phyloP scores from a whole-genome alignment of 2,797 vertebrate genomes.

The Pseudocheirus occidentalis region DNA sequence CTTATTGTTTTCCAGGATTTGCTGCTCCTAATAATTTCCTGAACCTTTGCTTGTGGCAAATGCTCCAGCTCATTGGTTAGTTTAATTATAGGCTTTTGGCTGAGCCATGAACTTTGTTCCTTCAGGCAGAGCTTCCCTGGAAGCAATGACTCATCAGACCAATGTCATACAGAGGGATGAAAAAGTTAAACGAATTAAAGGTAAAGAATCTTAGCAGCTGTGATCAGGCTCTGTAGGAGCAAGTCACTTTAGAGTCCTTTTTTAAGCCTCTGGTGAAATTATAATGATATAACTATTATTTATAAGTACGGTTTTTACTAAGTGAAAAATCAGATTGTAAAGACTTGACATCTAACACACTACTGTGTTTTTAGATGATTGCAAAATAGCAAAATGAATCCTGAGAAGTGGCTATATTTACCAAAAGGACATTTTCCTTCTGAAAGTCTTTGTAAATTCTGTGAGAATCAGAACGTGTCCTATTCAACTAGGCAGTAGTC shows the following conservation, averaged over 20 bases:
- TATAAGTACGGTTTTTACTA: conserved; percentile 26
- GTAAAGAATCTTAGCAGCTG: conserved; percentile 18
- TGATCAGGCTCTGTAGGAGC: background rate
- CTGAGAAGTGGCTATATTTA: conserved; percentile 10
- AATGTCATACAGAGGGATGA: background rate
- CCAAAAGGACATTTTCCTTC: background rate
- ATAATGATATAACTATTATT: conserved; percentile 1
- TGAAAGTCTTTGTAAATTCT: conserved; percentile 41
- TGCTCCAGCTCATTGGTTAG: conserved; percentile 48
- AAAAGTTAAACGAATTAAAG: conserved; percentile 24
- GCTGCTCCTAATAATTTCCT: conserved; percentile 25
- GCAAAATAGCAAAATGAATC: conserved; percentile 1
- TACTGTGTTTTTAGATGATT: conserved; percentile 16
- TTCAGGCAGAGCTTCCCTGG: conserved; percentile 7
- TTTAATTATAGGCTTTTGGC: conserved; percentile 54
- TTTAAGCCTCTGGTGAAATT: conserved; percentile 17
- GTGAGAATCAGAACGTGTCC: background rate
- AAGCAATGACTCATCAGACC: conserved; percentile 30
- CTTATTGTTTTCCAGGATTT: conserved; percentile 57
- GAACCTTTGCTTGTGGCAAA: conserved; percentile 45
- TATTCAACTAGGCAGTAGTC: conserved; percentile 16
- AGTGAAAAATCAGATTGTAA: conserved; percentile 24
- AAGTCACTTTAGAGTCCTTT: background rate
- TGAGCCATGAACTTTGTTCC: conserved; percentile 15
- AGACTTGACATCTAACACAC: background rate